Conservation (phyloP, 1,140 invertebrate species). For the Bradysia coprophila region DNA sequence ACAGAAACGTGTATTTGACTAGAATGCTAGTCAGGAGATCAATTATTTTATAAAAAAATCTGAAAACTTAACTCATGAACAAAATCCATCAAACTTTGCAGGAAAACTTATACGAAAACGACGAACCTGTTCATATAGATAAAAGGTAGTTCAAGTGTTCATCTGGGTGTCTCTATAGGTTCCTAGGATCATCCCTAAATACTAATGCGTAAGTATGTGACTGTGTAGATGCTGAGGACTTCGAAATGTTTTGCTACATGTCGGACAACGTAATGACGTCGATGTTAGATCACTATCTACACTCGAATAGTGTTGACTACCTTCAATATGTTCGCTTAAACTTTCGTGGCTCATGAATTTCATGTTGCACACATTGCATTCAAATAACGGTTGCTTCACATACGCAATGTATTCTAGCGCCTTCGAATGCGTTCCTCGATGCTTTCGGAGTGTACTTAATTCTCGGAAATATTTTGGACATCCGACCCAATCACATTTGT, state of each 20-base stretch:
- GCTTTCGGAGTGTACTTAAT: constrained; percentile 18
- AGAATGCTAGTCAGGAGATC: no score
- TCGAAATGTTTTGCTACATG: background rate
- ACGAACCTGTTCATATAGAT: no score
- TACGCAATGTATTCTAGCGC: constrained; percentile 9
- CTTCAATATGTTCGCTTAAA: constrained; percentile 11
- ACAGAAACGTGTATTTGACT: no score
- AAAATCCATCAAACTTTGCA: no score
- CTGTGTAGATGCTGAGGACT: background rate
- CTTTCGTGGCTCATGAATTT: constrained; percentile 17
- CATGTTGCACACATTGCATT: constrained; percentile 13
- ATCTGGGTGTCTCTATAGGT: no score
- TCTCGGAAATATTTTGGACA: constrained; percentile 21
- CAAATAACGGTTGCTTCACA: constrained; percentile 10
- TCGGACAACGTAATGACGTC: background rate
- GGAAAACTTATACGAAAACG: no score
- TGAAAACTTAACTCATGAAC: no score
- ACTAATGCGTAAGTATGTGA: background rate
- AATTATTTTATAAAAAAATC: no score
- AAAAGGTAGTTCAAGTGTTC: no score
- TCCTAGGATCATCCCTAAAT: no score
- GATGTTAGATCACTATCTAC: background rate
- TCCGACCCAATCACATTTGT: constrained; percentile 16
- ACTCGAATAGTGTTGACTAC: background rate
- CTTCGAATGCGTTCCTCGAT: constrained; percentile 18